phyloP scores from a whole-genome alignment of 1,140 invertebrate genomes.

The Bombus terrestris region DNA sequence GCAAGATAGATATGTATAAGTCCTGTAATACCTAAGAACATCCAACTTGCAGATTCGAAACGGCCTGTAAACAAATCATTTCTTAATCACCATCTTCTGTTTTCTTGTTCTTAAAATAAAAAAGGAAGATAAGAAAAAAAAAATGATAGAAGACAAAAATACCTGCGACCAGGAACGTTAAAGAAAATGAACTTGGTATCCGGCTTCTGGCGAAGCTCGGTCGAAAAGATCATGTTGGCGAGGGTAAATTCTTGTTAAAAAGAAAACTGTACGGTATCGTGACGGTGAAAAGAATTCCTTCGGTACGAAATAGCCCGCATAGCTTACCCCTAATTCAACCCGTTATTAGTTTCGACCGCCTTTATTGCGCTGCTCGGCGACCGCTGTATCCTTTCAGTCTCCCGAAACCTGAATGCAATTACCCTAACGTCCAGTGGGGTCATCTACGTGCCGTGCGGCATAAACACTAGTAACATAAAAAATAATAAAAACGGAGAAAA shows the following conservation, averaged over 20 bases:
- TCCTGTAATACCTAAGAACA: too few relatives aligned
- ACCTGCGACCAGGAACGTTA: background rate
- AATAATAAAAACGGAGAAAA: background rate
- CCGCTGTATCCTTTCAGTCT: constrained; percentile 1
- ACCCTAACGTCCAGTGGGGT: background rate
- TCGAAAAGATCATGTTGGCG: constrained; percentile 2
- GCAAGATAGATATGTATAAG: fast-evolving
- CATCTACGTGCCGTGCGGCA: background rate
- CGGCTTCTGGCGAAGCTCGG: background rate
- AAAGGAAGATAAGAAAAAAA: too few relatives aligned
- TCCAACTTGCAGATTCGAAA: too few relatives aligned
- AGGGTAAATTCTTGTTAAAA: constrained; percentile 34
- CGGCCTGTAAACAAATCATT: too few relatives aligned
- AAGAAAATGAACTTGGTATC: constrained; percentile 17
- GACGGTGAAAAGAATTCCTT: constrained; percentile 30
- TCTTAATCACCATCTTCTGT: background rate
- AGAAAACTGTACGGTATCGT: constrained; percentile 2
- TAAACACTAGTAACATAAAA: background rate
- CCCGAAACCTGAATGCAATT: constrained; percentile 26
- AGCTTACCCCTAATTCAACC: constrained; percentile 75
- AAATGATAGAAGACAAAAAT: too few relatives aligned
- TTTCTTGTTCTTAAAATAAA: too few relatives aligned
- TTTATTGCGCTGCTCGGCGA: constrained; percentile 60
- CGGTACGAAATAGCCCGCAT: constrained; percentile 17
- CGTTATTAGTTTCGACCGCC: constrained; percentile 72